Evolutionary conservation across 2,113 vertebrate species (phyloP).

Genomic region (Patagioenas fasciata): DNA sequence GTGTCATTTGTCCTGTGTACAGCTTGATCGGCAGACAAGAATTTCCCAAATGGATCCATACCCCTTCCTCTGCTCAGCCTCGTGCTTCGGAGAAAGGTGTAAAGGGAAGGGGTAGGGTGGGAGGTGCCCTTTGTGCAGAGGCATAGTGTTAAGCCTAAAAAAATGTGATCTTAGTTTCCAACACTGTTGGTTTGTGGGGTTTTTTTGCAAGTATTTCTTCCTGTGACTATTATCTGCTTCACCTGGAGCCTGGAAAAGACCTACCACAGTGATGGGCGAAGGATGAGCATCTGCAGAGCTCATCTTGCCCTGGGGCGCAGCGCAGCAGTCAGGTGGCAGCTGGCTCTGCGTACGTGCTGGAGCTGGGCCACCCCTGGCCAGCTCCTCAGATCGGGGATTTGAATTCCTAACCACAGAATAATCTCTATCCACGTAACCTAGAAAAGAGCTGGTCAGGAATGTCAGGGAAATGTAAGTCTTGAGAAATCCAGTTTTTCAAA

Average conservation of each 20-base stretch:
- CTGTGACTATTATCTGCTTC: background rate
- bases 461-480: background rate
- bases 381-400: background rate
- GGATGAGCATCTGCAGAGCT: constrained; percentile 39
- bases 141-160: background rate
- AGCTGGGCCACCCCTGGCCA: constrained; percentile 9
- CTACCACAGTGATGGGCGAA: constrained; percentile 20
- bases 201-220: background rate
- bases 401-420: background rate
- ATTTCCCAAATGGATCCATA: background rate
- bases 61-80: fast-evolving
- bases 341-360: background rate
- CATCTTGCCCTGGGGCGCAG: background rate
- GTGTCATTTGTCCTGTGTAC: fast-evolving
- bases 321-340: background rate
- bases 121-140: background rate
- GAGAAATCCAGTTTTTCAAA: constrained; percentile 4
- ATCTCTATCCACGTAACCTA: background rate
- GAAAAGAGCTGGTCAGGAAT: constrained; percentile 11
- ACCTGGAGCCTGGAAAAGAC: constrained; percentile 23
- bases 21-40: background rate
- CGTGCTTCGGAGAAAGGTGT: background rate
- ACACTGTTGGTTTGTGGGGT: too few species aligned
- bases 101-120: background rate
- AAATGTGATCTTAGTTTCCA: background rate